These are phyloP conservation scores for Muraenolepis orangiensis DNA, from an alignment of 2,797 vertebrate species.

Conservation along the genomic window DNA sequence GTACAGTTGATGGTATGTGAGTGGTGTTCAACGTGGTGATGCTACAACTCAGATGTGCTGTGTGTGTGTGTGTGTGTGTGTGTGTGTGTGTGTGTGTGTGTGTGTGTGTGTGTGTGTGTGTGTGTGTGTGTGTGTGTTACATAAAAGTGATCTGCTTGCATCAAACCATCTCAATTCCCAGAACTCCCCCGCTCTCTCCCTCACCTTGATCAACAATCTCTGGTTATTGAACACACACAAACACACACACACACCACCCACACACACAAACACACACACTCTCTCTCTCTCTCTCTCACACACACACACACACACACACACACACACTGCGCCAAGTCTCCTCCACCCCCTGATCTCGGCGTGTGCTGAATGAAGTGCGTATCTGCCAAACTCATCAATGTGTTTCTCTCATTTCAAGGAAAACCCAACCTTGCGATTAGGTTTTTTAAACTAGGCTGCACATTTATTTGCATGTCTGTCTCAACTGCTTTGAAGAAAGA, in stretches of 20 bases:
- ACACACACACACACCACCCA: too few relatives aligned
- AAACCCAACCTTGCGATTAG: background rate
- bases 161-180: background rate
- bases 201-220: too few relatives aligned
- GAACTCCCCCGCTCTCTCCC: background rate
- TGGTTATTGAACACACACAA: too few relatives aligned
- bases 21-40: conserved; percentile 64
- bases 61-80: conserved; percentile 12
- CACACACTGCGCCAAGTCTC: background rate
- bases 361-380: conserved; percentile 36
- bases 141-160: background rate
- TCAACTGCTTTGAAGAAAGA: conserved; percentile 65
- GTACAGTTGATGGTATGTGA: conserved; percentile 71
- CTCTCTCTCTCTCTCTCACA: too few relatives aligned
- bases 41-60: conserved; percentile 46
- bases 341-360: conserved; percentile 17
- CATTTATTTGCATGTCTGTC: conserved; percentile 67
- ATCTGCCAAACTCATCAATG: conserved; percentile 46
- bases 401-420: conserved; percentile 21
- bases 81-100: background rate
- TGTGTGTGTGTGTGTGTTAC: too few relatives aligned
- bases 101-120: too few relatives aligned
- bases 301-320: too few relatives aligned
- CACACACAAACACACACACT: too few relatives aligned
- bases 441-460: conserved; percentile 46